Evolutionary conservation across 2,113 vertebrate species (phyloP), one percentile per base, ranked within the genome.

Genomic region (Clarias batrachus): DNA sequence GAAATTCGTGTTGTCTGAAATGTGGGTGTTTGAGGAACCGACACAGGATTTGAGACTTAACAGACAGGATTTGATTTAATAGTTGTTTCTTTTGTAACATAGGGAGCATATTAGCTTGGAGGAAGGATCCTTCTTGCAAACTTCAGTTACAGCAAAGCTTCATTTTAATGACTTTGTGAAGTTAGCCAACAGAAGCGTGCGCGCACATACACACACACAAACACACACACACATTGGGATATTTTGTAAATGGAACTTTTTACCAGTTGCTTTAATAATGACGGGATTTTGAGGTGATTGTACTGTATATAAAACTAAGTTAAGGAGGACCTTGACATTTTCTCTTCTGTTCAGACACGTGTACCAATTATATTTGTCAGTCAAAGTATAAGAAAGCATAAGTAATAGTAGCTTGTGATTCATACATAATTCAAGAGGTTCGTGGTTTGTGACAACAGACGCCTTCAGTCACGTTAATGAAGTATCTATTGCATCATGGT

Each of bases 331-430:
- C 82, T 70, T 87, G 88, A 85, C 85, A 87, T 89, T 89, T 87
- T 87, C 41, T 82, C 21, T 57, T 89, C 71, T 56, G 57, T 81
- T 68, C 85, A 84, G 82, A 89, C 77, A 81, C 78, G 82, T 84
- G 79, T 73, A 87, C 85, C 88, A 89, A 89, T 89, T 87, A 89
- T 85, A 89, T 89, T 85, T 76, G 63, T 21, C 86, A 82, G 82
- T 84, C 78, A 82, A 33, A 70, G 60, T 56, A 82, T 62, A 81
- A 77, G 57, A 89, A 81, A 68, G 82, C 83, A 80, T 52, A 78
- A 59, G 57, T 70, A 79, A 81, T 56, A 84, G 56, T 81, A 84
- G 66, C 48, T 59, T 37, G 41, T 57, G 41, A 85, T 70, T 87
- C 86, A 87, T 89, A 74, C 71, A 87, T 85, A 85, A 89, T 89